A percentile compares a stretch with the other conserved stretches of the same genome.
Evolutionary conservation across 2,113 vertebrate genomes (phyloP).

Genomic region (Vicugna pacos): DNA sequence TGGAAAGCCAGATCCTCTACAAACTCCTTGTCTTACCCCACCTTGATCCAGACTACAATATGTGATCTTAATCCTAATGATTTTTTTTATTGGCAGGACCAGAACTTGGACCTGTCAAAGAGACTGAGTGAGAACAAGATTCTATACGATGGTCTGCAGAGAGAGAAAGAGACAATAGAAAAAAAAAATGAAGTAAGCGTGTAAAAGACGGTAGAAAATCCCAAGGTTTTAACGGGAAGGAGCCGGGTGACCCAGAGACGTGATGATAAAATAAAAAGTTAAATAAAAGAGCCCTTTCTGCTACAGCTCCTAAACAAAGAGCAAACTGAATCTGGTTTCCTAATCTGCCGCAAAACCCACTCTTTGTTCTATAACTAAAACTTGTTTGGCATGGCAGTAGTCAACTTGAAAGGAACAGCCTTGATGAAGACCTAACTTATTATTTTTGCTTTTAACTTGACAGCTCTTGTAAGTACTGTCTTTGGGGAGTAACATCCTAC

Average conservation of each 20-base stretch:
- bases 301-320: neutral
- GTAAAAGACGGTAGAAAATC: neutral
- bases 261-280: neutral
- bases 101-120: conserved; percentile 45
- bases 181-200: conserved; percentile 79
- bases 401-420: neutral
- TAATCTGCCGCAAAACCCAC: neutral
- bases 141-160: conserved; percentile 60
- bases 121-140: conserved; percentile 68
- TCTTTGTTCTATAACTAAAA: neutral
- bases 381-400: neutral
- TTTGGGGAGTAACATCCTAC: neutral
- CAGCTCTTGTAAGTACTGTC: neutral
- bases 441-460: neutral
- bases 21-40: neutral
- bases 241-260: neutral
- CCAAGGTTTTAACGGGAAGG: neutral
- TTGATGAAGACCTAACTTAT: neutral
- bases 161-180: conserved; percentile 62
- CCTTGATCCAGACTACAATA: neutral
- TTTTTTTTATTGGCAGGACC: conserved; percentile 66
- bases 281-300: neutral
- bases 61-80: neutral
- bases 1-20: neutral
- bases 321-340: neutral